Conservation (phyloP, 2,888 invertebrate genomes). For the Mythimna impura region DNA sequence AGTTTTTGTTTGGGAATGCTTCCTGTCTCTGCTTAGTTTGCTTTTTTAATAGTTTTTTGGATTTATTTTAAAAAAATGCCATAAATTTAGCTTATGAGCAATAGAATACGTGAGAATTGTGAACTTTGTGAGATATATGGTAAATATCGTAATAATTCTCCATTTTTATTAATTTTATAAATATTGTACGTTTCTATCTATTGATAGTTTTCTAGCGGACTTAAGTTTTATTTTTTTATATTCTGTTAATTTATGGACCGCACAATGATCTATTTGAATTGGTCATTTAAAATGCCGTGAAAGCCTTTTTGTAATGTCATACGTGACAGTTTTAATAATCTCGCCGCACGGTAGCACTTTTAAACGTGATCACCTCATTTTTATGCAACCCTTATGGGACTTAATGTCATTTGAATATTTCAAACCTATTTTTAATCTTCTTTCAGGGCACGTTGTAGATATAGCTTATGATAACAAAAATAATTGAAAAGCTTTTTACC, state of each 20-base stretch:
- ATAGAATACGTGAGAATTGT: conserved; percentile 59
- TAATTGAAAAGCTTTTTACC: not conserved
- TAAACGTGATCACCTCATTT: conserved; percentile 79
- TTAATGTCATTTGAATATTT: conserved; percentile 83
- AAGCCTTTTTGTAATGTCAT: conserved; percentile 76
- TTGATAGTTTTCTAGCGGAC: conserved; percentile 2
- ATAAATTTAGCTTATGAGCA: conserved; percentile 83
- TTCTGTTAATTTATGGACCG: conserved; percentile 11
- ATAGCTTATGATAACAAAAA: not conserved
- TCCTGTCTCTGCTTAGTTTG: conserved; percentile 79
- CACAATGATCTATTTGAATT: conserved; percentile 41
- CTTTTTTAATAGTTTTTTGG: conserved; percentile 84
- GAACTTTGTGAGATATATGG: conserved; percentile 38
- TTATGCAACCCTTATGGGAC: conserved; percentile 78
- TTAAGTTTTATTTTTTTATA: conserved; percentile 22
- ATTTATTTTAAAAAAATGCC: conserved; percentile 71
- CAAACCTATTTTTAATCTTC: conserved; percentile 52
- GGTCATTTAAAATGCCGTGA: conserved; percentile 66
- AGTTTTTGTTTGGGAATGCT: conserved; percentile 82
- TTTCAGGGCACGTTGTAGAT: conserved; percentile 22
- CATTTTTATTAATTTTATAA: conserved; percentile 18
- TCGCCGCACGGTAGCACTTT: conserved; percentile 81
- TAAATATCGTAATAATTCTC: conserved; percentile 27
- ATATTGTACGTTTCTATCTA: not conserved
- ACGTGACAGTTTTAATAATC: conserved; percentile 80